These are phyloP conservation scores for Blastomussa wellsi DNA, from an alignment of 92 coral and sea anemone genomes.

Conservation along the genomic window DNA sequence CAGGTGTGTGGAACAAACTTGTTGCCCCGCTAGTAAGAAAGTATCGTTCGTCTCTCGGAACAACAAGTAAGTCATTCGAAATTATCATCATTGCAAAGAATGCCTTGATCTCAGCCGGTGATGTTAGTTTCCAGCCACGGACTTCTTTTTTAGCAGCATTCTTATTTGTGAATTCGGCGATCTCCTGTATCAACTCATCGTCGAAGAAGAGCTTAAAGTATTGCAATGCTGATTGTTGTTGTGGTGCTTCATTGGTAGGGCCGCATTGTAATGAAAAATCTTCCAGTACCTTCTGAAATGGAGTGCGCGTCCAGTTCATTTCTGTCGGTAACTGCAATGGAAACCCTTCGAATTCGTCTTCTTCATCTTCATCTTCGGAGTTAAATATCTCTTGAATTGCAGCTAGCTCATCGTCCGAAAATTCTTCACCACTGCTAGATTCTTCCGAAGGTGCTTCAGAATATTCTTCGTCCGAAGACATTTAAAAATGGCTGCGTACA, in stretches of 20 bases:
- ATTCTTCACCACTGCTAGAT: constrained; percentile 4
- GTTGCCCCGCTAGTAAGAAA: constrained; percentile 35
- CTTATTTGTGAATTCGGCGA: constrained; percentile 43
- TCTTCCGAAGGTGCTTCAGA: no score
- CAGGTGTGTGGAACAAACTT: constrained; percentile 35
- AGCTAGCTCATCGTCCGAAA: constrained; percentile 5
- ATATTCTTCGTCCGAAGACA: constrained; percentile 34
- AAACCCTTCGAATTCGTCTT: constrained; percentile 17
- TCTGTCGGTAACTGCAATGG: constrained; percentile 4
- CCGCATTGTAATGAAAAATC: constrained; percentile 9
- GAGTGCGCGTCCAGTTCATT: constrained; percentile 12
- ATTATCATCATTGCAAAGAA: constrained; percentile 43
- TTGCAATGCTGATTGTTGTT: constrained; percentile 5
- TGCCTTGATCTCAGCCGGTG: constrained; percentile 40
- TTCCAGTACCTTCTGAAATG: constrained; percentile 1
- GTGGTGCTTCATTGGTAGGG: constrained; percentile 5
- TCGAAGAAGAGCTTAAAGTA: constrained; percentile 15
- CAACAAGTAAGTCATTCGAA: constrained; percentile 49
- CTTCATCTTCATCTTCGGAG: constrained; percentile 6
- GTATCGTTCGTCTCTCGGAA: constrained; percentile 35
- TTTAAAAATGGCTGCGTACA: constrained; percentile 28
- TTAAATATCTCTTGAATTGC: constrained; percentile 13
- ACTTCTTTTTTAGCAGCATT: constrained; percentile 43
- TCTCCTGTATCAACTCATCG: background rate
- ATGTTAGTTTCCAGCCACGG: constrained; percentile 35